Percentiles rank a stretch among this genome's conserved stretches.
These are phyloP conservation scores for Denticeps clupeoides DNA, from an alignment of 2,797 vertebrate species.

Conservation along the genomic window DNA sequence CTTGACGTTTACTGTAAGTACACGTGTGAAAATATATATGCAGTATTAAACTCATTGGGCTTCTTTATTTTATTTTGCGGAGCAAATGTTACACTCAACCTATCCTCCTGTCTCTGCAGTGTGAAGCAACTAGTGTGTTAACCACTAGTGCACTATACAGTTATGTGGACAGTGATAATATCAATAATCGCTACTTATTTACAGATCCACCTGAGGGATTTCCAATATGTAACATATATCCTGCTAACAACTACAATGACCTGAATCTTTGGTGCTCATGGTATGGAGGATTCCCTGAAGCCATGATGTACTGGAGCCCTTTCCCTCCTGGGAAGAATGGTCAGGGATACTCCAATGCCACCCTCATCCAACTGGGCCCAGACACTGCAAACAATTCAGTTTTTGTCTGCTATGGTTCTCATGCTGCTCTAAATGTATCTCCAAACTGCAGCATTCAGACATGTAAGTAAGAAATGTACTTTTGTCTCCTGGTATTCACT, in stretches of 20 bases:
- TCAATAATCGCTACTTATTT: constrained; percentile 1
- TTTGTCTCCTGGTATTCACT: too few species aligned
- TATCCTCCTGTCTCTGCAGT: too few species aligned
- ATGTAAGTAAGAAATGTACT: too few species aligned
- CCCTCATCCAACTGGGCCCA: constrained; percentile 45
- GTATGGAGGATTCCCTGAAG: constrained; percentile 67
- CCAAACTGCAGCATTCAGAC: constrained; percentile 53
- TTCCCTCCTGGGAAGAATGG: constrained; percentile 26
- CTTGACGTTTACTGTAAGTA: constrained; percentile 87
- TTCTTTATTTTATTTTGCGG: not conserved
- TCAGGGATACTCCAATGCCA: constrained; percentile 46
- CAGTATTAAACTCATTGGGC: too few species aligned
- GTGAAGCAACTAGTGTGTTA: too few species aligned
- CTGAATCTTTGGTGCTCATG: constrained; percentile 70
- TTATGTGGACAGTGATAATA: not conserved
- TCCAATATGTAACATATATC: constrained; percentile 63
- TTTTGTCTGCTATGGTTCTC: constrained; percentile 68
- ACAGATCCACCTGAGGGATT: constrained; percentile 73
- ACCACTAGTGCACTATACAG: not conserved
- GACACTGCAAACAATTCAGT: constrained; percentile 52
- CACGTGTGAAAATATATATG: not conserved
- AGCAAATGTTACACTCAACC: not conserved
- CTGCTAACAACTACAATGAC: constrained; percentile 58
- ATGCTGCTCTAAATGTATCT: constrained; percentile 47
- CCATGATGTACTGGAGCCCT: constrained; percentile 64